Base-by-base conservation (phyloP, 2,888 invertebrate species). In the Brachyptera risi region DNA sequence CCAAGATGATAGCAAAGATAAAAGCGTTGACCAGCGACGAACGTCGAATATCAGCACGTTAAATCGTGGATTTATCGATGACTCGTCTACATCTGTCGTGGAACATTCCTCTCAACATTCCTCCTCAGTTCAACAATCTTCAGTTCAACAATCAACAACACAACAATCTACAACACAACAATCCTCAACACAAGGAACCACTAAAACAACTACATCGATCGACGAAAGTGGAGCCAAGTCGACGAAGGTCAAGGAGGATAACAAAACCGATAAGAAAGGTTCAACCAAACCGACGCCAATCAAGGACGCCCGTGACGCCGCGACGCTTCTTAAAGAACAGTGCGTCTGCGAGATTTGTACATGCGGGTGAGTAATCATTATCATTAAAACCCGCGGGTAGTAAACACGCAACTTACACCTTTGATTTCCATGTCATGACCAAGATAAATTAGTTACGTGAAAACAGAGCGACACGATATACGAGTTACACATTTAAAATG, bases 341-440 rank as follows among this genome's bases (percentile, higher is more conserved):
- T 92, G 92, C 74, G 90, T 92, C 71, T 92, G 92, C 73, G 91
- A 92, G 78, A 86, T 92, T 65, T 92, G 92, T 75, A 92, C 91
- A 71, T 92, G 92, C 78, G 92, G 92, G 92, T 92, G 76, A 86
- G 90, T 83, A 24, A 11, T 24, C 24, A n/a, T n/a, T n/a, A n/a
- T n/a, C n/a, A n/a, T n/a, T n/a, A n/a, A n/a, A n/a, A n/a, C n/a
- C n/a, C n/a, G n/a, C n/a, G n/a, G n/a, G n/a, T n/a, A n/a, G n/a
- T n/a, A n/a, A n/a, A n/a, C n/a, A n/a, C n/a, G n/a, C n/a, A n/a
- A n/a, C n/a, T n/a, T n/a, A n/a, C n/a, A n/a, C n/a, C n/a, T n/a
- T n/a, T n/a, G n/a, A n/a, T n/a, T n/a, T n/a, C n/a, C n/a, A n/a
- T n/a, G n/a, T n/a, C n/a, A n/a, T n/a, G n/a, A n/a, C n/a, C n/a